phyloP scores from a whole-genome alignment of 2,113 vertebrate species.

The Pelecanoides urinatrix region DNA sequence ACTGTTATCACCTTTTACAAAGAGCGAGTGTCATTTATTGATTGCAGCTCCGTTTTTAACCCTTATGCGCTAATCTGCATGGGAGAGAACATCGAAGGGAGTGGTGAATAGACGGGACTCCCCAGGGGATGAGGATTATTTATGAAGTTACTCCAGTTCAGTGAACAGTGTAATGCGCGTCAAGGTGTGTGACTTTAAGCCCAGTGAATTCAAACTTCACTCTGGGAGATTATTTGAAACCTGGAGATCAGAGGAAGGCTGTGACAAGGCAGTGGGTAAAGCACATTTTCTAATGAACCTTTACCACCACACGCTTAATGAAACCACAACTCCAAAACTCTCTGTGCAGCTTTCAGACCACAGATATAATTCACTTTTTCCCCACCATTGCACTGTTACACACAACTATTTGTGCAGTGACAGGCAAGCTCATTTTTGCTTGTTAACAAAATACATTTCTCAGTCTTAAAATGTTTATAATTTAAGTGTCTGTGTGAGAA shows the following conservation, averaged over 20 bases:
- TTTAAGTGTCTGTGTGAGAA: neutral
- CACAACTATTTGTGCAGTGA: neutral
- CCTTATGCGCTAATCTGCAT: neutral
- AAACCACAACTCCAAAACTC: neutral
- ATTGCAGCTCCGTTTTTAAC: neutral
- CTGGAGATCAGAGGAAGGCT: neutral
- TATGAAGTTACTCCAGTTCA: slow-evolving; percentile 30
- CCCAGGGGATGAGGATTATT: slow-evolving; percentile 8
- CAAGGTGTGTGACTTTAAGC: neutral
- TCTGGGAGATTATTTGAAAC: neutral
- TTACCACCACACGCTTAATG: neutral
- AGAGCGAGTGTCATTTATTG: neutral
- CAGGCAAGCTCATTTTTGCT: neutral
- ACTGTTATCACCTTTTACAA: neutral
- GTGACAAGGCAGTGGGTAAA: neutral
- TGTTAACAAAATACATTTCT: neutral
- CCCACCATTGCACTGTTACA: neutral
- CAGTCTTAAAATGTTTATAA: neutral
- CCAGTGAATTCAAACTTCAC: slow-evolving; percentile 8
- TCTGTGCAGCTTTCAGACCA: neutral
- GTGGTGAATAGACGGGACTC: neutral
- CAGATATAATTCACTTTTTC: neutral
- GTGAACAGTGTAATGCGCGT: slow-evolving; percentile 24
- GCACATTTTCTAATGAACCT: neutral
- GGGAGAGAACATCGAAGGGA: neutral